Base-by-base conservation (phyloP, 2,888 invertebrate species). In the Caenorhabditis sp. region DNA sequence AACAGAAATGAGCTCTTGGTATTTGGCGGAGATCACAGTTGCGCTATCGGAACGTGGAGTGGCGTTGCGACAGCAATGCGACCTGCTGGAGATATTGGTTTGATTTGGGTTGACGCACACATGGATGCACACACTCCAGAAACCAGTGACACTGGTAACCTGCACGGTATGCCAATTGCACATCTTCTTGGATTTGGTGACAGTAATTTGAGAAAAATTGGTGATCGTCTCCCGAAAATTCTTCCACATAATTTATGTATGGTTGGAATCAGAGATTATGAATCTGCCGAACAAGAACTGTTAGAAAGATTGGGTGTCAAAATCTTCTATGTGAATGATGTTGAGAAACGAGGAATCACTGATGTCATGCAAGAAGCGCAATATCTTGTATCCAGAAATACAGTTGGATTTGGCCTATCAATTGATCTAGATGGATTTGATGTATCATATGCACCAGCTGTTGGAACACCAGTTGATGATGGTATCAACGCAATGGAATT, bases 341-440 rank as follows among this genome's bases (percentile, higher is more conserved):
- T 84, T 31, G 76, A 79, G 51, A 68, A 71, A 50, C 69, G 81
- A 50, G 84, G 84, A 10, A 73, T 84, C 54, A 65, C 66, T 24
- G 79, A 83, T 49, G 80, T 81, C 12, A 74, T 84, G 77, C 77
- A 82, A 62, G 84, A 84, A 51, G 84, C 84, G 8, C 71, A 81
- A 61, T 79, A 82, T 49, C 57, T 76, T 50, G 82, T 80, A 10
- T 75, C 71, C 57, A 75, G 81, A 65, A 77, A 81, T 53, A 83
- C 84, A 21, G 64, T 76, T 26, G 84, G 83, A 51, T 84, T 78
- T 66, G 83, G 83, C 14, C 71, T 84, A 62, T 78, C 78, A 10
- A 83, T 84, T 77, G 84, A 84, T 66, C 72, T 84, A n/a, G 84
- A 84, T 66, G 84, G 83, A 0, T 84, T 84, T 62, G 83, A 82